phyloP scores from a whole-genome alignment of 1,140 invertebrate genomes.

The Halictus rubicundus region DNA sequence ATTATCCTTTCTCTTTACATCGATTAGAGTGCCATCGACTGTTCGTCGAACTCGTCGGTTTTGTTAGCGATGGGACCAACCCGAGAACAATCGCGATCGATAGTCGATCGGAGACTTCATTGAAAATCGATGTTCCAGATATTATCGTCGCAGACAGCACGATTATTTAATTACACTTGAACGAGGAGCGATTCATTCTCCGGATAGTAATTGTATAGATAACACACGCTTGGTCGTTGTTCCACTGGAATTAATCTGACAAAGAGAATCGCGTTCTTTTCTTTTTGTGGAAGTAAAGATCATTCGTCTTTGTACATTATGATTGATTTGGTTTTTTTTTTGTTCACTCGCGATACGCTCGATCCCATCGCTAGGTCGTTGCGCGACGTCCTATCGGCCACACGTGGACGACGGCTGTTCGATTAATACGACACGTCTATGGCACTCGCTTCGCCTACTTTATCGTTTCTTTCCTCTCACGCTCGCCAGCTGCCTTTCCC shows the following conservation, averaged over 20 bases:
- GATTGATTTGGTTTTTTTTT: background rate
- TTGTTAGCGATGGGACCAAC: background rate
- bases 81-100: background rate
- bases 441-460: conserved; percentile 6
- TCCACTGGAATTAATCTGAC: too few species aligned
- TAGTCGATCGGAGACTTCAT: background rate
- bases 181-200: background rate
- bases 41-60: background rate
- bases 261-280: too few species aligned
- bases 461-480: conserved; percentile 37
- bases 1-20: conserved; percentile 1
- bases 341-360: background rate
- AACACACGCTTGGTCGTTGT: too few species aligned
- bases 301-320: too few species aligned
- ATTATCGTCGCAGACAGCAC: too few species aligned
- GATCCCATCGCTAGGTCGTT: background rate
- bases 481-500: conserved; percentile 21
- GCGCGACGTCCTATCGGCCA: background rate
- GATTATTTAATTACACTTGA: too few species aligned
- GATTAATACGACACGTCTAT: conserved; percentile 21
- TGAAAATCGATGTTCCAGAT: too few species aligned
- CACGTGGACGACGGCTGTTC: background rate
- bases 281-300: too few species aligned
- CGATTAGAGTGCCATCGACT: conserved; percentile 9
- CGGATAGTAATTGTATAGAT: too few species aligned